phyloP scores from a whole-genome alignment of 1,140 invertebrate genomes.

The Cherax quadricarinatus region DNA sequence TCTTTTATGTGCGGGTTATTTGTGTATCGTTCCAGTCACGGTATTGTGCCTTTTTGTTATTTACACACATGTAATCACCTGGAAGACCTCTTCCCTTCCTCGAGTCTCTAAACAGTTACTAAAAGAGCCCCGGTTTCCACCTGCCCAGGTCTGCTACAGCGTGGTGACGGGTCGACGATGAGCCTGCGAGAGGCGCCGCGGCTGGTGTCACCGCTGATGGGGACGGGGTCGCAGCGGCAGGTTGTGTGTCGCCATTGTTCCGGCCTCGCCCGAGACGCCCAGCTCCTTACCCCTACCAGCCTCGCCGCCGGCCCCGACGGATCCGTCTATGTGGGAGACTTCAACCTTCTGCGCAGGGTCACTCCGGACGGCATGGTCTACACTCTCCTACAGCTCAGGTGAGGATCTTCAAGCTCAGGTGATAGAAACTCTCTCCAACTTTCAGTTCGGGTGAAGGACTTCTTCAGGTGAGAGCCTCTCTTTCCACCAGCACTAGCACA shows the following conservation, averaged over 20 bases:
- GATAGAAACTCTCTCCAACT: too few relatives aligned
- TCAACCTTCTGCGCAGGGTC: constrained; percentile 95
- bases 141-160: constrained; percentile 87
- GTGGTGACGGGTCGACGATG: constrained; percentile 95
- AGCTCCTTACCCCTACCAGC: constrained; percentile 93
- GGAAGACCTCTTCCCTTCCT: too few relatives aligned
- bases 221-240: constrained; percentile 91
- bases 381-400: constrained; percentile 95
- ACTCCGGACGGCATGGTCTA: constrained; percentile 93
- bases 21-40: too few relatives aligned
- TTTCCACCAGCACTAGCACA: too few relatives aligned
- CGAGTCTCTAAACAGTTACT: too few relatives aligned
- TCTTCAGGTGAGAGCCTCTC: too few relatives aligned
- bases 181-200: constrained; percentile 86
- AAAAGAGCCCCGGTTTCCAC: neutral
- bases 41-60: too few relatives aligned
- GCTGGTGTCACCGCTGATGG: constrained; percentile 95
- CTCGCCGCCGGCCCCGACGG: constrained; percentile 96
- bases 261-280: constrained; percentile 89
- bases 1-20: too few relatives aligned
- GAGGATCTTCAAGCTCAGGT: constrained; percentile 73
- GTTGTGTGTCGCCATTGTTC: constrained; percentile 80
- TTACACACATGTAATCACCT: too few relatives aligned
- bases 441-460: neutral
- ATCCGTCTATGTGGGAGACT: constrained; percentile 97